Evolutionary conservation across 2,888 invertebrate species (phyloP), one percentile per base, ranked within the genome.

Genomic region (Germaria angustata): DNA sequence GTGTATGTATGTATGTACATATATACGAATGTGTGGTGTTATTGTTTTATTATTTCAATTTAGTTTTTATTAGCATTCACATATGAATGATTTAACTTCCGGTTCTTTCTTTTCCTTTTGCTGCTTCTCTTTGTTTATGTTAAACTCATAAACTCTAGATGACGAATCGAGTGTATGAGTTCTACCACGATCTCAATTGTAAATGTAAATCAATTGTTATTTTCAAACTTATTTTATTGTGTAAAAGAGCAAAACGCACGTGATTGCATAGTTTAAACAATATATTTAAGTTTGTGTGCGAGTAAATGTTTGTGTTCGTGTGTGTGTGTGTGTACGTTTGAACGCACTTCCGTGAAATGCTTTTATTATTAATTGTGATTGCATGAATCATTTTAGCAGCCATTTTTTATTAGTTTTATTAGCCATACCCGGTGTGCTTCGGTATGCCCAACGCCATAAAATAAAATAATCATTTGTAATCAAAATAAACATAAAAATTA

Each of bases 11-110:
- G n/a, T n/a, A n/a, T n/a, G n/a, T n/a, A n/a, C n/a, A n/a, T n/a
- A n/a, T n/a, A n/a, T n/a, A n/a, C n/a, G n/a, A n/a, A n/a, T n/a
- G n/a, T n/a, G n/a, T 15, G 28, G 1, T 15, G 4, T 36, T 34
- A 5, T 15, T 22, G 22, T 36, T 34, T 51, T 24, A 22, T 55
- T 46, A 20, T 17, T 69, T 61, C 9, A 36, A 32, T 55, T 57
- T 24, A 11, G n/a, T 55, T 49, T 71, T 63, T 59, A 34, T 39
- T 20, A 77, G 63, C 65, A 78, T 79, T 79, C 82, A 82, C 79
- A 79, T 79, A 71, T 79, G 82, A 82, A 73, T 82, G 75, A 79
- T 53, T 79, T 53, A 65, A 72, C 79, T 76, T 82, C 79, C 82
- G 75, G 79, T 76, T 6, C 46, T 41, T 41, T 73, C 53, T 24